Conservation (phyloP, 2,888 invertebrate genomes). For the Mylabris sibirica region DNA sequence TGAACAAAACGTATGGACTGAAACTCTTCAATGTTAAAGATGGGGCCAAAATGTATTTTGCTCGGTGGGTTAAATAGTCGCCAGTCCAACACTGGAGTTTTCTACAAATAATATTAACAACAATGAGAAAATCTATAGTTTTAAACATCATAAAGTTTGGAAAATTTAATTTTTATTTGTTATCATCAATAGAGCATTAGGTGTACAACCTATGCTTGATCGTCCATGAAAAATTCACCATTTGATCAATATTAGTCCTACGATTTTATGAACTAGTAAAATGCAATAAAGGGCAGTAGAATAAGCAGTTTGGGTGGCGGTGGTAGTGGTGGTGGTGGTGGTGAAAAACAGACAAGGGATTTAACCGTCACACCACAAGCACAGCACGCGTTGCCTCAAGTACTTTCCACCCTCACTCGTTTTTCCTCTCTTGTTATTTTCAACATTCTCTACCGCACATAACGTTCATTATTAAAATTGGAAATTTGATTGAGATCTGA, state of each 20-base stretch:
- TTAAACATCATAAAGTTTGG: no score
- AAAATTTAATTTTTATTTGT: no score
- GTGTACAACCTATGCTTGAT: no score
- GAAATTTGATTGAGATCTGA: constrained; percentile 17
- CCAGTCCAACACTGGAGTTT: no score
- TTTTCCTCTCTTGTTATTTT: constrained; percentile 13
- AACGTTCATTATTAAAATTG: constrained; percentile 10
- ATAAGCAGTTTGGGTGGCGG: constrained; percentile 49
- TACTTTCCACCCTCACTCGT: constrained; percentile 36
- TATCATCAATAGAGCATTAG: no score
- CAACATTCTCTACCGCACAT: neutral
- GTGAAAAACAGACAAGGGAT: constrained; percentile 10
- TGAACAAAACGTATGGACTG: no score
- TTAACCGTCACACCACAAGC: constrained; percentile 35
- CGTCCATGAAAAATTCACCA: neutral
- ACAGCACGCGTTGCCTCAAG: constrained; percentile 49
- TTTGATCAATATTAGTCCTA: neutral
- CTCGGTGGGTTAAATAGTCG: no score
- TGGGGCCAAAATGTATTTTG: no score
- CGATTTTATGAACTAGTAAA: constrained; percentile 43
- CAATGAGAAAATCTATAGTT: neutral
- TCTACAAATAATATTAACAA: no score
- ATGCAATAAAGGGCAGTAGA: constrained; percentile 40
- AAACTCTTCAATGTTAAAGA: no score
- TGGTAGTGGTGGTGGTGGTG: constrained; percentile 38